These are phyloP conservation scores for Gobio gobio DNA, from an alignment of 2,113 vertebrate species.

Conservation along the genomic window DNA sequence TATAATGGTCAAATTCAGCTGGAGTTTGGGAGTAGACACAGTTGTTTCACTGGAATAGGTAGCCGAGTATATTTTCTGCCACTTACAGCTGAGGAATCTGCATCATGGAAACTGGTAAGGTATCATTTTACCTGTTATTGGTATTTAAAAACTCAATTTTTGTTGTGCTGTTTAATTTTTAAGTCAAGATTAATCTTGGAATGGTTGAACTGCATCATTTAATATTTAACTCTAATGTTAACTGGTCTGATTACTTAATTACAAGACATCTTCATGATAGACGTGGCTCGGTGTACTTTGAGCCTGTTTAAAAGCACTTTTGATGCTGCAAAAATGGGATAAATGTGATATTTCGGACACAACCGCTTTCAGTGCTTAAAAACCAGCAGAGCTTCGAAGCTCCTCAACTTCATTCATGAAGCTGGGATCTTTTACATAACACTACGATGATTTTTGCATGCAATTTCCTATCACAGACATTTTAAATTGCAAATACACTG, in stretches of 20 bases:
- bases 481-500: constrained; percentile 66
- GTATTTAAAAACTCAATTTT: background rate
- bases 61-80: constrained; percentile 26
- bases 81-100: constrained; percentile 14
- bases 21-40: constrained; percentile 61
- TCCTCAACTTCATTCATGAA: constrained; percentile 63
- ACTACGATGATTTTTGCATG: constrained; percentile 69
- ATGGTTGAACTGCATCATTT: background rate
- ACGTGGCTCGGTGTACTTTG: background rate
- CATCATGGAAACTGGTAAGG: constrained; percentile 80
- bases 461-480: constrained; percentile 67
- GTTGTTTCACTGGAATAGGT: constrained; percentile 60
- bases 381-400: background rate
- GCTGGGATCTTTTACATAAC: constrained; percentile 68
- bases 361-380: background rate
- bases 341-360: background rate
- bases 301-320: background rate
- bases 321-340: background rate
- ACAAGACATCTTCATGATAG: background rate
- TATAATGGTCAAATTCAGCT: constrained; percentile 67
- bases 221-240: constrained; percentile 4
- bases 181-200: background rate
- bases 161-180: background rate
- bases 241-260: background rate
- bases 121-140: background rate